Conservation (phyloP, 2,888 invertebrate genomes). For the Serrognathus titanus region DNA sequence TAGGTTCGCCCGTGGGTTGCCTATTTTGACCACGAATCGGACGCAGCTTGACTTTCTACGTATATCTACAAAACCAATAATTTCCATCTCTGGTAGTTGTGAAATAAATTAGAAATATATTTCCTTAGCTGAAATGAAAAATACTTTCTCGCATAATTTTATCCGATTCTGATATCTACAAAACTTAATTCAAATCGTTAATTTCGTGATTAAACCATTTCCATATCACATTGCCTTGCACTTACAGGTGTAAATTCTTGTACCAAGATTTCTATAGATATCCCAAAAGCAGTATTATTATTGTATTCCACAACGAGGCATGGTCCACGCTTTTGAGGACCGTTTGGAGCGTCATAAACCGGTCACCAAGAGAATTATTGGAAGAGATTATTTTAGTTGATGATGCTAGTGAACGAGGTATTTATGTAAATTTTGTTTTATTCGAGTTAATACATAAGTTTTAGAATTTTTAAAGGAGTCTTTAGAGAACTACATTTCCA, state of each 20-base stretch:
- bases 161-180: too few species aligned
- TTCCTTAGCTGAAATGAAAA: too few species aligned
- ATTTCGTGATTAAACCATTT: background rate
- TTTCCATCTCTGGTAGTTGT: too few species aligned
- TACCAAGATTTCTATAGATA: conserved; percentile 59
- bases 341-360: conserved; percentile 87
- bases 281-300: conserved; percentile 87
- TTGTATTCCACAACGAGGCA: conserved; percentile 98
- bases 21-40: too few species aligned
- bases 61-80: too few species aligned
- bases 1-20: too few species aligned
- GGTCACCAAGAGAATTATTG: conserved; percentile 76
- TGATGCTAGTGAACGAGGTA: conserved; percentile 83
- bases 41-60: too few species aligned
- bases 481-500: conserved; percentile 65
- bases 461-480: conserved; percentile 60
- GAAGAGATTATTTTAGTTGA: conserved; percentile 85
- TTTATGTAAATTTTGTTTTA: conserved; percentile 18
- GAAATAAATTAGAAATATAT: too few species aligned
- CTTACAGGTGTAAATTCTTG: conserved; percentile 60
- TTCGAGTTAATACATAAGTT: conserved; percentile 19
- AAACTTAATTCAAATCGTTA: background rate
- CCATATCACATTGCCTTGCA: background rate
- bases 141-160: too few species aligned
- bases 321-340: conserved; percentile 96